Evolutionary conservation across 2,888 invertebrate genomes (phyloP).

Genomic region (Frankliniella fusca): DNA sequence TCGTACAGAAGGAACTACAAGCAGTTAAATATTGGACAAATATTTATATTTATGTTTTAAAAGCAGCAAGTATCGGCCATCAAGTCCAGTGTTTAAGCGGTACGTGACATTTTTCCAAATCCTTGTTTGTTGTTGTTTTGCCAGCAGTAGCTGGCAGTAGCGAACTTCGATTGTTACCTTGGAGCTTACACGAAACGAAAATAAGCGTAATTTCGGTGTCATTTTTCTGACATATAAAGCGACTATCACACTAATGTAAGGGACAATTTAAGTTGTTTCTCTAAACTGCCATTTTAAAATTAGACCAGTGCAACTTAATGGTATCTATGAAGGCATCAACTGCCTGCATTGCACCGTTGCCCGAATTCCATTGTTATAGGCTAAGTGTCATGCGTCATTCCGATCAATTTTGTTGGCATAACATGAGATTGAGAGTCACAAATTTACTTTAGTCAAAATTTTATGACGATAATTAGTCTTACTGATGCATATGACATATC

Average conservation of each 20-base stretch:
- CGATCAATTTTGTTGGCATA: background rate
- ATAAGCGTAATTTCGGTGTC: background rate
- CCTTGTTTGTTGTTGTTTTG: too few relatives aligned
- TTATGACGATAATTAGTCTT: background rate
- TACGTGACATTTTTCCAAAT: too few relatives aligned
- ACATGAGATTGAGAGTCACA: background rate
- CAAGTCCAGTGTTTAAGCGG: too few relatives aligned
- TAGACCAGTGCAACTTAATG: background rate
- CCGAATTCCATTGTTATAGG: background rate
- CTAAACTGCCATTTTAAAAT: background rate
- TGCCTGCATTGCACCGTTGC: background rate
- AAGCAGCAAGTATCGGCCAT: too few relatives aligned
- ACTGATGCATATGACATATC: background rate
- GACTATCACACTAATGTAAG: background rate
- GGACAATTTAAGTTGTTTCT: background rate
- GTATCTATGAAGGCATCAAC: background rate
- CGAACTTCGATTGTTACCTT: conserved; percentile 1
- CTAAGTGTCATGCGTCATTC: background rate
- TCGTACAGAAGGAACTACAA: too few relatives aligned
- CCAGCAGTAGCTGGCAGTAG: too few relatives aligned
- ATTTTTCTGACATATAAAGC: background rate
- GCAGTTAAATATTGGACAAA: too few relatives aligned
- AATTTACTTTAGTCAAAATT: background rate
- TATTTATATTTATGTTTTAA: too few relatives aligned
- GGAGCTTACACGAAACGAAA: background rate